Conservation (phyloP, 30 jellyfish, hydroid and myxozoan genomes). For the Hydractinia symbiolongicarpus region DNA sequence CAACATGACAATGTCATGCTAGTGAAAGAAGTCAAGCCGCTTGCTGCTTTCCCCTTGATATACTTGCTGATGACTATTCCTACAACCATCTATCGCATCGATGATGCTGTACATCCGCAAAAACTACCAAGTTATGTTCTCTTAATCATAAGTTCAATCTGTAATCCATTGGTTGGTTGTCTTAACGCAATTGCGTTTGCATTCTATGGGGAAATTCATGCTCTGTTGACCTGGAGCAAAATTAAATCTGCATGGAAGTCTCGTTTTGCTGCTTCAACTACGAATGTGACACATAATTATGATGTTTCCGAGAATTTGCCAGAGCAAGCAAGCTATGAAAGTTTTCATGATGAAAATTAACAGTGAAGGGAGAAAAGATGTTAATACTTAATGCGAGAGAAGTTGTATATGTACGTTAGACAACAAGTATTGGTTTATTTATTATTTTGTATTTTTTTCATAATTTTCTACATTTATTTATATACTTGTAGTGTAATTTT, state of each 20-base stretch:
- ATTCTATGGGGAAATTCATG: constrained; percentile 69
- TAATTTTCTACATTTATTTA: no score
- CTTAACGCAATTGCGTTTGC: constrained; percentile 89
- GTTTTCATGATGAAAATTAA: not conserved
- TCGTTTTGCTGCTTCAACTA: constrained; percentile 40
- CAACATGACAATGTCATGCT: constrained; percentile 62
- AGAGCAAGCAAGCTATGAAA: not conserved
- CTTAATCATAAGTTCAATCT: constrained; percentile 49
- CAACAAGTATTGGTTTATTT: no score
- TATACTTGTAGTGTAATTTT: no score
- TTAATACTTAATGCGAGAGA: no score
- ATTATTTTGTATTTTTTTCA: no score
- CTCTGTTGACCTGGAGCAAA: constrained; percentile 58
- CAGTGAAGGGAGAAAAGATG: not conserved
- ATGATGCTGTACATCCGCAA: constrained; percentile 68
- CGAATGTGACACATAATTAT: constrained; percentile 67
- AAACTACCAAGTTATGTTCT: constrained; percentile 53
- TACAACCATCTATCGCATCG: constrained; percentile 77
- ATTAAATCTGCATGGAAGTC: constrained; percentile 48
- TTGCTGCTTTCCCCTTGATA: constrained; percentile 85
- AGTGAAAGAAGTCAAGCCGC: constrained; percentile 63
- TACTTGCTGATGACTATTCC: constrained; percentile 54
- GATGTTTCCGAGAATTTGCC: constrained; percentile 45
- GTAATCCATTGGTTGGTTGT: constrained; percentile 76
- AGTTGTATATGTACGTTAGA: no score